Conservation (phyloP, 2,113 vertebrate genomes). For the Rhineura floridana region DNA sequence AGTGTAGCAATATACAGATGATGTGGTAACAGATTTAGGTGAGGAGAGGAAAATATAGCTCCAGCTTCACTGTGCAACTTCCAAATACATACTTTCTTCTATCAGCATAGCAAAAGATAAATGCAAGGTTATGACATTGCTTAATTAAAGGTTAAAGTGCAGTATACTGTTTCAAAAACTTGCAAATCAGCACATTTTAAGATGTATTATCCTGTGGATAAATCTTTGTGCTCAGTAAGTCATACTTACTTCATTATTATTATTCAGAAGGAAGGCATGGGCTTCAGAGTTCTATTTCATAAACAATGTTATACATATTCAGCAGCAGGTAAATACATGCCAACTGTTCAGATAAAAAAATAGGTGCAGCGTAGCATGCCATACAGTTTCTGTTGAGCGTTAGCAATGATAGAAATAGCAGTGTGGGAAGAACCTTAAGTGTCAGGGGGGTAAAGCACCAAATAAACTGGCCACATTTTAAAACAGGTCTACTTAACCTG, state of each 20-base stretch:
- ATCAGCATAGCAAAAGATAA: constrained; percentile 48
- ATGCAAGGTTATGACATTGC: background rate
- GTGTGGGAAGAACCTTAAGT: background rate
- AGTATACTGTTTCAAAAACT: constrained; percentile 13
- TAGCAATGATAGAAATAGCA: background rate
- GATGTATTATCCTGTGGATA: background rate
- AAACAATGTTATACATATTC: background rate
- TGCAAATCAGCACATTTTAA: background rate
- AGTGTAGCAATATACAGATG: constrained; percentile 87
- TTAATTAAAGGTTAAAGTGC: constrained; percentile 18
- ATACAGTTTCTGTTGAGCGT: background rate
- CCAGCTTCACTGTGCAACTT: constrained; percentile 83
- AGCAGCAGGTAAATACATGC: background rate
- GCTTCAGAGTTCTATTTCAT: background rate
- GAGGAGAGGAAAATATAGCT: constrained; percentile 91
- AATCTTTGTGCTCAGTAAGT: background rate
- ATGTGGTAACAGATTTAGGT: constrained; percentile 74
- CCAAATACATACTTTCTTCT: constrained; percentile 87
- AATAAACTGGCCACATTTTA: background rate
- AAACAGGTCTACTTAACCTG: background rate
- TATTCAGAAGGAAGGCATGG: background rate
- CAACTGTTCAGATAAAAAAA: background rate
- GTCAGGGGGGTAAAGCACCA: background rate
- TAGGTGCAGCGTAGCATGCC: background rate
- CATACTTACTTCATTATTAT: background rate